A percentile compares a stretch with the other conserved stretches of the same genome.
phyloP scores from a whole-genome alignment of 2,797 vertebrate species.

The Liparis tanakae region DNA sequence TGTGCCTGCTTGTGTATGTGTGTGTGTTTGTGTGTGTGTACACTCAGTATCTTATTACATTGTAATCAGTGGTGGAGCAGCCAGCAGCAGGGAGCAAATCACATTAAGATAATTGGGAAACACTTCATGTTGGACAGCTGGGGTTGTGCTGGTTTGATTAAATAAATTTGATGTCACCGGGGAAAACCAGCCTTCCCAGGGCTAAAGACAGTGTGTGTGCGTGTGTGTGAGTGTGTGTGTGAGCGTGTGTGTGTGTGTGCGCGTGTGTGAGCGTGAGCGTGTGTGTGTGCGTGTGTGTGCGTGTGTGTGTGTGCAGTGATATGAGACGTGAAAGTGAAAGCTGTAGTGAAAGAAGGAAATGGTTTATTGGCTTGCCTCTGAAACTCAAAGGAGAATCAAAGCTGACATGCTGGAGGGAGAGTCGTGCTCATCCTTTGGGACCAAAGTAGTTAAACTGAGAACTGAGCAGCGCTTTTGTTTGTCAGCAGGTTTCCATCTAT shows the following conservation, averaged over 20 bases:
- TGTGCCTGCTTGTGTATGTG: constrained; percentile 7
- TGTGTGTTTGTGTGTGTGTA: constrained; percentile 13
- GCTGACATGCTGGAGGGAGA: constrained; percentile 8
- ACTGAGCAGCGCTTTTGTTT: constrained; percentile 23
- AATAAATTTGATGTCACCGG: constrained; percentile 73
- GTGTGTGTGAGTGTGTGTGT: constrained; percentile 5
- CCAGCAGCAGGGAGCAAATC: constrained; percentile 73
- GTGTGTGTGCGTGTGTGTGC: neutral
- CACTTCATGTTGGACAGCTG: constrained; percentile 79
- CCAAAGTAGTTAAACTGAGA: constrained; percentile 8
- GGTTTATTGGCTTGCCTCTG: constrained; percentile 15
- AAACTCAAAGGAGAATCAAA: constrained; percentile 21
- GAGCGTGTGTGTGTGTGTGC: constrained; percentile 18
- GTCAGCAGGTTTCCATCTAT: neutral
- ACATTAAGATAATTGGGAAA: constrained; percentile 80
- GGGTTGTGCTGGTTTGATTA: constrained; percentile 73
- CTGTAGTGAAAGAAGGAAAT: constrained; percentile 24
- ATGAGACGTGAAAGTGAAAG: constrained; percentile 14
- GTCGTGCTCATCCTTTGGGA: constrained; percentile 11
- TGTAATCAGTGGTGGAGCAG: constrained; percentile 71
- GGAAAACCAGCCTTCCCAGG: constrained; percentile 52
- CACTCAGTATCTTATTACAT: constrained; percentile 66
- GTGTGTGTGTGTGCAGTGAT: constrained; percentile 9
- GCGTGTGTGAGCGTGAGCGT: constrained; percentile 3
- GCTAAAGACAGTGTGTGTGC: constrained; percentile 14